Evolutionary conservation across 2,888 invertebrate genomes (phyloP), one percentile per base, ranked within the genome.

Genomic region (Uropetala carovei): DNA sequence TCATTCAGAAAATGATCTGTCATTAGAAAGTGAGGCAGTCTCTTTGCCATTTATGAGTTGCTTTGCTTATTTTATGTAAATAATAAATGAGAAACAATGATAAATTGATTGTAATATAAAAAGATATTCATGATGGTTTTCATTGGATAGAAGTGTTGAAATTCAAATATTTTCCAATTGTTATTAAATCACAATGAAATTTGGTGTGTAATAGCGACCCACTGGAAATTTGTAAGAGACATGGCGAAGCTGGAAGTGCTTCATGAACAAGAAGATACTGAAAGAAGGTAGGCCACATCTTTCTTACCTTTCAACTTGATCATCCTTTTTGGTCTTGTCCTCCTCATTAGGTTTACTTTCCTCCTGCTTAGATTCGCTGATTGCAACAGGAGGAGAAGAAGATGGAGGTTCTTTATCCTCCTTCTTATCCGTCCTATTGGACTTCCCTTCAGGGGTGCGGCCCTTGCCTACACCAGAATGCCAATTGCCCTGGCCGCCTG

Each of bases 381-480:
- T 60, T 89, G 89, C 89, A 68, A 89, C 89, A 89, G 89, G 89
- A 89, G 89, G 89, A 89, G 89, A 89, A 89, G 89, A 89, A 89
- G 89, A 89, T 64, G 89, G 89, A 89, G 89, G 89, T 89, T 92
- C 84, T 92, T 92, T 92, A 92, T 92, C 92, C 82, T 92, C 92
- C 92, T 92, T 92, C 84, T 92, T 92, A 84, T 92, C 92, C 82
- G 92, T 64, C 84, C 84, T 92, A 92, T 81, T 84, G 43, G 92
- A 83, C 84, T 92, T 92, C 75, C 92, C 92, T 75, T 92, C 92
- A 64, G 92, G 84, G 84, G 92, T 92, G 84, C 92, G 92, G 92
- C 92, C 92, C 84, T 92, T 92, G 83, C 92, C 92, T 92, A 92
- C 92, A 83, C 92, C 92, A 82, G 82, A 89, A 89, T 89, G 89